A percentile compares a stretch with the other conserved stretches of the same genome.
Conservation (phyloP, 2,888 invertebrate species). For the Stomorhina lunata region DNA sequence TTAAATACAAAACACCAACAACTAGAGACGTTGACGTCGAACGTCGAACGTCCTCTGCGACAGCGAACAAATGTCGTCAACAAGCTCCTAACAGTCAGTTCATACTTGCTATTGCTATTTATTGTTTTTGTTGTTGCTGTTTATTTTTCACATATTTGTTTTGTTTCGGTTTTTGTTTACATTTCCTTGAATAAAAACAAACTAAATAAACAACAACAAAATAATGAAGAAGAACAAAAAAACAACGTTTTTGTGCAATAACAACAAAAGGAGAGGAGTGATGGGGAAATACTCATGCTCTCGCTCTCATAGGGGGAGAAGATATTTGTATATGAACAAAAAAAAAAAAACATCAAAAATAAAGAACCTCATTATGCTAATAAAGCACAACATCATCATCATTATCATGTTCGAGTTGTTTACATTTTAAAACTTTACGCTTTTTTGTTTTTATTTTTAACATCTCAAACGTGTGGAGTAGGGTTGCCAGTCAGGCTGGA, state of each 20-base stretch:
- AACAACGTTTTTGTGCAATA: neutral
- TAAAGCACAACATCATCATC: constrained; percentile 1
- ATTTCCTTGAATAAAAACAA: constrained; percentile 59
- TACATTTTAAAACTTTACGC: neutral
- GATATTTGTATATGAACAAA: neutral
- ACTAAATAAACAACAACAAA: constrained; percentile 38
- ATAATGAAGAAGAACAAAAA: neutral
- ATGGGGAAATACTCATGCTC: constrained; percentile 6
- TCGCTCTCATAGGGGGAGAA: neutral
- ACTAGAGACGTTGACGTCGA: neutral
- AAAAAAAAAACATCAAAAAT: neutral
- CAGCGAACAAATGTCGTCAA: constrained; percentile 2
- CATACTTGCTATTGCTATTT: neutral
- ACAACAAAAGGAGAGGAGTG: neutral
- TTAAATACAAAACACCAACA: constrained; percentile 46
- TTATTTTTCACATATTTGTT: constrained; percentile 60
- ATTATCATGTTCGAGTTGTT: neutral
- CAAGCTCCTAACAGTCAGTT: constrained; percentile 1
- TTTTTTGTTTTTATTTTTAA: neutral
- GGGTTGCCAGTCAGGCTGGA: no score
- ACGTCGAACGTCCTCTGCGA: no score
- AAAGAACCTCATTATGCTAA: constrained; percentile 27
- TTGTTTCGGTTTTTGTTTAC: constrained; percentile 63
- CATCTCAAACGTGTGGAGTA: no score
- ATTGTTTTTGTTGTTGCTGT: constrained; percentile 39